Percentiles rank a stretch among this genome's conserved stretches.
phyloP scores from a whole-genome alignment of 2,888 invertebrate genomes.

The Sarcophaga rosellei region DNA sequence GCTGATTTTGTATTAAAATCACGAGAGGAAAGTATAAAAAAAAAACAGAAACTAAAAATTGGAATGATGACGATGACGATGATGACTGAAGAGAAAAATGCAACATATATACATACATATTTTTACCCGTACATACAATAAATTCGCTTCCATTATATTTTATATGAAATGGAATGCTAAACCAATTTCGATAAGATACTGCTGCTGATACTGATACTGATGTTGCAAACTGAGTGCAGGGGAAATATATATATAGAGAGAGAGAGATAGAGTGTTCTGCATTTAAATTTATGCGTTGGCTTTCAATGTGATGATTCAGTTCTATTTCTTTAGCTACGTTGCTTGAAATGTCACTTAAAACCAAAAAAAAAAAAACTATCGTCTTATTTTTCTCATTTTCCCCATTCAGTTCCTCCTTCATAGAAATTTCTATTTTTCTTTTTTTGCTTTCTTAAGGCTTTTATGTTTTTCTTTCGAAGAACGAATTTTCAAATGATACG shows the following conservation, averaged over 20 bases:
- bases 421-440: conserved; percentile 8
- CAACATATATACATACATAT: neutral
- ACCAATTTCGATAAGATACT: conserved; percentile 59
- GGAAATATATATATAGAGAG: neutral
- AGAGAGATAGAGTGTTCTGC: conserved; percentile 46
- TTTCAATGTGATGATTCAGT: conserved; percentile 59
- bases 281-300: conserved; percentile 66
- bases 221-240: neutral
- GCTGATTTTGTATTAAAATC: conserved; percentile 59
- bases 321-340: conserved; percentile 41
- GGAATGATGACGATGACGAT: conserved; percentile 21
- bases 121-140: neutral
- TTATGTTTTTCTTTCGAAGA: neutral
- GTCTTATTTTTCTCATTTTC: neutral
- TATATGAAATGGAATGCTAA: conserved; percentile 51
- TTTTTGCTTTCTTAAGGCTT: neutral
- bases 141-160: conserved; percentile 41
- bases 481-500: conserved; percentile 3
- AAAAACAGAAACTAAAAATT: conserved; percentile 41
- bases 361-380: neutral
- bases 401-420: neutral
- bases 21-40: conserved; percentile 17
- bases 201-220: conserved; percentile 63
- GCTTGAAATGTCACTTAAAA: conserved; percentile 44
- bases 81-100: neutral